Evolutionary conservation across 2,113 vertebrate species (phyloP), one percentile per base, ranked within the genome.

Genomic region (Hippolais icterina): DNA sequence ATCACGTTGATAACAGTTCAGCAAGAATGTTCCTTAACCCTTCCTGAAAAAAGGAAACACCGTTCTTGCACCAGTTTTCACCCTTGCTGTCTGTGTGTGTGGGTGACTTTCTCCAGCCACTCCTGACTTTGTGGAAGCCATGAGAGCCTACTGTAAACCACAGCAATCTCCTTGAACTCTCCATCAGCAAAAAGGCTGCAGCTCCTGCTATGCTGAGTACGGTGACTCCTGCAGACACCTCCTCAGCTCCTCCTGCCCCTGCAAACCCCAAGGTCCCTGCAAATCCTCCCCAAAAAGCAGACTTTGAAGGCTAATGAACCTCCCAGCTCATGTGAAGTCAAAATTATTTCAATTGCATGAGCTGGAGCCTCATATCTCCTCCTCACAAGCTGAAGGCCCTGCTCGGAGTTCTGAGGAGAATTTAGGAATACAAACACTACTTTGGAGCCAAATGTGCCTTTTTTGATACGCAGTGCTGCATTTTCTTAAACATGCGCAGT

Each of bases 181-280:
- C 44, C 23, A 12, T 0, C 6, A 6, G 24, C 3, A 8, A 3
- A 20, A 72, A 72, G 42, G 75, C 57, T 70, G 66, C 0, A 0
- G 33, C 16, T 66, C 3, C 0, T 29, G 25, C 61, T 10, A 0
- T 0, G 2, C 17, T 0, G 2, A 65, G 16, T 2, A 5, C 0
- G 1, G 25, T 15, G 31, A 63, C 33, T 39, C 42, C 41, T 37
- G 54, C 53, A 54, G 23, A 64, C 6, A 1, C 25, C 68, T 61
- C 47, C 57, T 42, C n/a, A 61, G 52, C 29, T 76, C 13, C 3
- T 1, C 31, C 14, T 76, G 42, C 6, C 14, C 39, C 47, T 6
- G 2, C 57, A 63, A 63, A 20, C 2, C 8, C 22, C 23, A 12
- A 9, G 13, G 16, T n/a, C 56, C 49, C 35, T 37, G 35, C 16